Evolutionary conservation across 2,113 vertebrate species (phyloP).

Genomic region (Rallus limicola): DNA sequence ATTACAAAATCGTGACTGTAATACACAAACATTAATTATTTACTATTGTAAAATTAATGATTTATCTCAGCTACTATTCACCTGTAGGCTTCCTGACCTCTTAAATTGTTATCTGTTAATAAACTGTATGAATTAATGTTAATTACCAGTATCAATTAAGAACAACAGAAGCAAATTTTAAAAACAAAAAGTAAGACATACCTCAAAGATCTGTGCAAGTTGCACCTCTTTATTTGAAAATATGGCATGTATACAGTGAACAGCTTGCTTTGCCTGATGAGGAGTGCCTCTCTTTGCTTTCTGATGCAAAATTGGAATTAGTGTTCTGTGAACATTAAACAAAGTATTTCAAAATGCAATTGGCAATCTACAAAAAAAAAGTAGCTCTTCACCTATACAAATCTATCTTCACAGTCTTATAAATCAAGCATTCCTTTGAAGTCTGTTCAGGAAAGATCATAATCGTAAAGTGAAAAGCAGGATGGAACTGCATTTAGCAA

Average conservation of each 20-base stretch:
- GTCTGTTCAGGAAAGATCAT: not conserved
- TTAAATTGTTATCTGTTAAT: not conserved
- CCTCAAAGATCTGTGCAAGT: slow-evolving; percentile 98
- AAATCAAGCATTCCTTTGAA: slow-evolving; percentile 5
- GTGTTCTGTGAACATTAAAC: slow-evolving; percentile 81
- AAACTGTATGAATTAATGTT: not conserved
- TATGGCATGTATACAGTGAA: slow-evolving; percentile 98
- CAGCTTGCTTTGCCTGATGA: slow-evolving; percentile 98
- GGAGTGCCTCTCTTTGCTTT: slow-evolving; percentile 98
- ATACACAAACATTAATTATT: not conserved
- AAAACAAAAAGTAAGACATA: slow-evolving; percentile 58
- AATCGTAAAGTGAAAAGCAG: not conserved
- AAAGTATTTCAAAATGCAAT: slow-evolving; percentile 41
- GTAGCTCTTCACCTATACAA: not conserved
- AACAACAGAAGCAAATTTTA: not conserved
- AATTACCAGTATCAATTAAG: not conserved
- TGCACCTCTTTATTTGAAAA: slow-evolving; percentile 99
- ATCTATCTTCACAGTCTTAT: not conserved
- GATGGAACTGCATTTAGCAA: not conserved
- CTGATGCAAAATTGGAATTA: slow-evolving; percentile 98
- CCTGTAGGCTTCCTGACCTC: not conserved
- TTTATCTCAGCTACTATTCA: not conserved
- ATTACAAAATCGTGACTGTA: not conserved
- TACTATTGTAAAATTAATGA: not conserved
- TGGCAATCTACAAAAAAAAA: not conserved